Evolutionary conservation across 2,113 vertebrate genomes (phyloP), one percentile per base, ranked within the genome.

Genomic region (Cygnus atratus): DNA sequence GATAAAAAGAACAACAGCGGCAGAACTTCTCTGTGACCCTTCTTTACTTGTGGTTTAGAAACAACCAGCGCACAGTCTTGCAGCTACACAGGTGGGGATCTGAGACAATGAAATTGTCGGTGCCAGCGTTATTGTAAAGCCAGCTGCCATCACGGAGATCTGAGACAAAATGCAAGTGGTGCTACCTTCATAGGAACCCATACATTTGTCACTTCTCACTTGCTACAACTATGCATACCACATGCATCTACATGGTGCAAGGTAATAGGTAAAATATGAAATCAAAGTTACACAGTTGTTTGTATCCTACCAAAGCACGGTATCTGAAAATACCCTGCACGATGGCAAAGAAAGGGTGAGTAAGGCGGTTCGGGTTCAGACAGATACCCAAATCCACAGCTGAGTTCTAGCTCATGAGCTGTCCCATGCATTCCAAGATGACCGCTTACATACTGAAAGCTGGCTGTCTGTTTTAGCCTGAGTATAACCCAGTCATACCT

Each of bases 171-270:
- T 4, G 7, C 68, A 84, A 68, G 37, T 2, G 0, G 12, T 37
- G 22, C 9, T 2, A 1, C 52, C 54, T 67, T 80, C 35, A 19
- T 2, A 71, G 74, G 35, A 72, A 62, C 26, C 12, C 0, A 0
- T 35, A 7, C 11, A 9, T 48, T 37, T 74, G 21, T 33, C 24
- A 17, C 71, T 31, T 39, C 7, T 78, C 26, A 29, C n/a, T 58
- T 26, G 33, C 33, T 24, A 11, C 13, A 18, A 10, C 41, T 33
- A 41, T 71, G 67, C 22, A 3, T 13, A 61, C 22, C 26, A 13
- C 37, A 19, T 4, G 13, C 62, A 84, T 4, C 39, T 52, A 17
- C 0, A 0, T 20, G 58, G 26, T 26, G 25, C 58, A 57, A 57
- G 86, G 50, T 7, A 48, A 86, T 35, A 50, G 10, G 20, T 48